A percentile compares a stretch with the other conserved stretches of the same genome.
Conservation (phyloP, 2,113 vertebrate genomes). For the Apodemus sylvaticus region DNA sequence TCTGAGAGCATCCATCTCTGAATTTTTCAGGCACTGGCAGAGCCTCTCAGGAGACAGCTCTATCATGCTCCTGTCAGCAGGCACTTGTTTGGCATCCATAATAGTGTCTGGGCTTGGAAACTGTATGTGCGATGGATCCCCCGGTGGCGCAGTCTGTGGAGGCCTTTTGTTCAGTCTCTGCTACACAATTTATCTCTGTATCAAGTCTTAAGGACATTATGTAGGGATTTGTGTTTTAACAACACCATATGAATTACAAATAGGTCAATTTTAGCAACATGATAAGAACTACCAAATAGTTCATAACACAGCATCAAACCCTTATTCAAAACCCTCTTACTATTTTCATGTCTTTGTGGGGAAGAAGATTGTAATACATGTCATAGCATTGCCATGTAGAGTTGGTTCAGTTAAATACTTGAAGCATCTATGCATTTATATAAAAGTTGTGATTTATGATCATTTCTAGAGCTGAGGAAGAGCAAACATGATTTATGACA, state of each 20-base stretch:
- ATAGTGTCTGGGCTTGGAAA: too few species aligned
- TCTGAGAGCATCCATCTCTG: too few species aligned
- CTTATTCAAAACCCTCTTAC: background rate
- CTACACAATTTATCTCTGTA: too few species aligned
- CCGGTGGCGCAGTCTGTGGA: too few species aligned
- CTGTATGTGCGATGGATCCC: too few species aligned
- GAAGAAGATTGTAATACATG: constrained; percentile 13
- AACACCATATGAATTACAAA: background rate
- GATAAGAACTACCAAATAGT: background rate
- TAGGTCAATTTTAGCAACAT: too few species aligned
- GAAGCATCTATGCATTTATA: background rate
- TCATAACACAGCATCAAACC: background rate
- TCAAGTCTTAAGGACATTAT: background rate
- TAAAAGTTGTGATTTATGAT: background rate
- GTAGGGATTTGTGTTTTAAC: background rate
- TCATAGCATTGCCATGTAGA: too few species aligned
- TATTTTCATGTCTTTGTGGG: background rate
- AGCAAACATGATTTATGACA: background rate
- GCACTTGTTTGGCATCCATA: too few species aligned
- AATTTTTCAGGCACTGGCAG: too few species aligned
- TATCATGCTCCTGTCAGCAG: too few species aligned
- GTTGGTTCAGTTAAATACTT: background rate
- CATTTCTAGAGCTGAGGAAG: background rate
- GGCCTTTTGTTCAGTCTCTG: too few species aligned
- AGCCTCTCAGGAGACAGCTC: too few species aligned